Base-by-base conservation (phyloP, 2,888 invertebrate genomes). In the Caenorhabditis afra region DNA sequence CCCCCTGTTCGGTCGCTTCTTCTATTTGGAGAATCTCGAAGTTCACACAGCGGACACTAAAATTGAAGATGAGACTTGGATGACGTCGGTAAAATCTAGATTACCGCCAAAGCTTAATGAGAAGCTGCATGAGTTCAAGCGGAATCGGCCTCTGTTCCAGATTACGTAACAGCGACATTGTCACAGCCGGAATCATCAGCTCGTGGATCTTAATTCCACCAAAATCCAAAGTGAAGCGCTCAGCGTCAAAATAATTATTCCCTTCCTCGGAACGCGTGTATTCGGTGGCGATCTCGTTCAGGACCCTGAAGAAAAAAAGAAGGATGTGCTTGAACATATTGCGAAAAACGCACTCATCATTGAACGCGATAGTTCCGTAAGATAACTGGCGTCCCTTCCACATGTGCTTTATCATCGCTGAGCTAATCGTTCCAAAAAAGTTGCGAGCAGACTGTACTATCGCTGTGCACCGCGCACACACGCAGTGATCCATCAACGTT, bases 401-500 rank as follows among this genome's bases (percentile, higher is more conserved):
- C 20, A n/a, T 49, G 3, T 71, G 62, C 11, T 47, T 10, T 1
- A 18, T 16, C 70, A 71, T 71, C 47, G 20, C 20, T 37, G 39
- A 62, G 47, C 70, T 71, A 11, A 71, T 1, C n/a, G 61, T 61
- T 3, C 52, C 47, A 45, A 62, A 68, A 10, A 5, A 66, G 20
- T 14, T 14, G 1, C 22, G 18, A n/a, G 37, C 53, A 5, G 22
- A 22, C 14, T 49, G 53, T 18, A 23, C 29, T 3, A 22, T 55
- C 12, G 18, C 12, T 14, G 62, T 39, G 41, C 70, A 71, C 37
- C 47, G 52, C 8, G 22, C 47, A 20, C 70, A 71, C 10, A 14
- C 22, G 18, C 70, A 71, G 37, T 61, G 47, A 7, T 71, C 35
- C 70, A 71, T 71, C 23, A 62, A 61, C 3, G 70, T 61, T 45